Evolutionary conservation across 1,140 invertebrate species (phyloP).

Genomic region (Trichonephila clavipes): DNA sequence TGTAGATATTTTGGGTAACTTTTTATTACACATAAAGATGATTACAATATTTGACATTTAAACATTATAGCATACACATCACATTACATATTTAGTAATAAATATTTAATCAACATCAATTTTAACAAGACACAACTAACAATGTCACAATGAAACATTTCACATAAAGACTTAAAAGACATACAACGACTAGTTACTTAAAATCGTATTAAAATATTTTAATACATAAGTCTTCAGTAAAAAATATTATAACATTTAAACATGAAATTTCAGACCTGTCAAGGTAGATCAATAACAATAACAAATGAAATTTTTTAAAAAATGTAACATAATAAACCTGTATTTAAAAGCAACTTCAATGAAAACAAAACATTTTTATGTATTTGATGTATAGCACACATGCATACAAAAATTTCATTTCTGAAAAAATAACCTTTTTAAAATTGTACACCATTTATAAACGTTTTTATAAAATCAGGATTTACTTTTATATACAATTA

Average conservation of each 20-base stretch:
- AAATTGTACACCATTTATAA: too few species aligned
- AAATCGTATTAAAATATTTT: background rate
- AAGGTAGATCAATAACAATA: background rate
- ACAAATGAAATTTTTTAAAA: background rate
- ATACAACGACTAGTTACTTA: background rate
- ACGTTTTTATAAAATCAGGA: too few species aligned
- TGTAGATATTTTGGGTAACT: background rate
- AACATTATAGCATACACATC: background rate
- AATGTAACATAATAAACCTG: background rate
- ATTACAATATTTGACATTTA: background rate
- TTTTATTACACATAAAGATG: background rate
- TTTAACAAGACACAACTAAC: background rate
- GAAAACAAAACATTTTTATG: background rate
- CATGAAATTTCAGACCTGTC: background rate
- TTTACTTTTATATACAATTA: too few species aligned
- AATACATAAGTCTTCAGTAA: background rate
- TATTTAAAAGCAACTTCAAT: background rate
- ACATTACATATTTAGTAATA: constrained; percentile 6
- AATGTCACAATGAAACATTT: background rate
- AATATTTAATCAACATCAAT: background rate
- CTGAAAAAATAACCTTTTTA: too few species aligned
- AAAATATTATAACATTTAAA: background rate
- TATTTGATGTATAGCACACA: too few species aligned
- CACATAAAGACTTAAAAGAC: background rate
- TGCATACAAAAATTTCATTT: too few species aligned